Base-by-base conservation (phyloP, 2,888 invertebrate species). In the Cantharis rustica region DNA sequence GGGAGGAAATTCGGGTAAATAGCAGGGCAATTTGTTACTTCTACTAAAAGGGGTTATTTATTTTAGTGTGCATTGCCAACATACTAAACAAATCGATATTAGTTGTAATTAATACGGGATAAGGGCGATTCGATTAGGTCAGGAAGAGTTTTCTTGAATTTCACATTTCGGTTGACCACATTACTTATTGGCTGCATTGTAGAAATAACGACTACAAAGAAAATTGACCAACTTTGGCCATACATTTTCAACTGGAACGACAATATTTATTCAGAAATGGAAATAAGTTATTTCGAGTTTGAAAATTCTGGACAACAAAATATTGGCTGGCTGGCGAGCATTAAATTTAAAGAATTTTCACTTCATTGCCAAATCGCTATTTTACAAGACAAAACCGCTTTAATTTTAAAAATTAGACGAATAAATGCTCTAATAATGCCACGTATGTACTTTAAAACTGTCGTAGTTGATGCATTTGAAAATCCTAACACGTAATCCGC, bases 1-100 rank as follows among this genome's bases (percentile, higher is more conserved):
- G 80, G 81, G 76, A 82, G 83, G 84, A 84, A 84, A 83, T 83
- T 83, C 80, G 81, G 80, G 81, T 82, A 82, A 82, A 83, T 83
- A 84, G 81, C 82, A 79, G 78, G 83, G 82, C 83, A 84, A 84
- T 84, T 83, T 84, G 83, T 83, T 83, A 82, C 81, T 68, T 71
- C 68, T 71, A 61, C 64, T 68, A 70, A 69, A 66, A 66, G 64
- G 27, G 68, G 74, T 74, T 73, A 74, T 74, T 74, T 70, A 70
- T 70, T 74, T 63, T 63, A 69, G 69, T 74, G 74, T 69, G 70
- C 17, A 16, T 20, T 69, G 74, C 31, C 68, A 73, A 73, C 68
- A 69, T 68, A 61, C 69, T 15, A 61, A 62, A 61, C 68, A 73
- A 73, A 66, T 69, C 27, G 47, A 27, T 16, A 27, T 63, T 26